These are phyloP conservation scores for Physocephala rufipes DNA, from an alignment of 2,888 invertebrate genomes.

Conservation along the genomic window DNA sequence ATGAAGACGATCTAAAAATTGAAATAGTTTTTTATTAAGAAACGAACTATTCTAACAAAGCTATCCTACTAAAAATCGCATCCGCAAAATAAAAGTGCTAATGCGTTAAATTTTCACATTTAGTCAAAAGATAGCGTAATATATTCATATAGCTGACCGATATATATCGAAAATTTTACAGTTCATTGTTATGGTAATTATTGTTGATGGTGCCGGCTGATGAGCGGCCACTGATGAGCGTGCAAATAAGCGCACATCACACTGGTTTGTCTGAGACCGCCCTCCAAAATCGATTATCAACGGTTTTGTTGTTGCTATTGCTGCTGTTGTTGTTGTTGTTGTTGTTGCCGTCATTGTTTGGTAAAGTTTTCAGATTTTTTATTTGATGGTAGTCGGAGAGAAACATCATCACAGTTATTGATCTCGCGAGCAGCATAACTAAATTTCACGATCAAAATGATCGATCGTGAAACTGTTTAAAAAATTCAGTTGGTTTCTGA, in stretches of 20 bases:
- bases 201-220: neutral
- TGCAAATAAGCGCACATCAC: slow-evolving; percentile 33
- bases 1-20: no score
- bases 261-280: neutral
- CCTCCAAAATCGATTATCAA: neutral
- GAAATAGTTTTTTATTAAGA: no score
- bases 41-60: neutral
- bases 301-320: neutral
- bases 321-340: slow-evolving; percentile 3
- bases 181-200: slow-evolving; percentile 13
- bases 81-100: slow-evolving; percentile 33
- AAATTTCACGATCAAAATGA: slow-evolving; percentile 9
- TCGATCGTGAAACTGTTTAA: slow-evolving; percentile 19
- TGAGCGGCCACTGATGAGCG: slow-evolving; percentile 2
- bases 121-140: no score
- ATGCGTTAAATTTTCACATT: slow-evolving; percentile 43
- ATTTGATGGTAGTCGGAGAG: neutral
- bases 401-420: neutral
- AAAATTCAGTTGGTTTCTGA: slow-evolving; percentile 11
- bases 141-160: no score
- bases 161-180: no score
- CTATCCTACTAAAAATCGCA: neutral
- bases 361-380: neutral
- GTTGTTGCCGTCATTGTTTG: neutral
- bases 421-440: slow-evolving; percentile 3